Base-by-base conservation (phyloP, 2,888 invertebrate genomes). In the Chrysolina americana region DNA sequence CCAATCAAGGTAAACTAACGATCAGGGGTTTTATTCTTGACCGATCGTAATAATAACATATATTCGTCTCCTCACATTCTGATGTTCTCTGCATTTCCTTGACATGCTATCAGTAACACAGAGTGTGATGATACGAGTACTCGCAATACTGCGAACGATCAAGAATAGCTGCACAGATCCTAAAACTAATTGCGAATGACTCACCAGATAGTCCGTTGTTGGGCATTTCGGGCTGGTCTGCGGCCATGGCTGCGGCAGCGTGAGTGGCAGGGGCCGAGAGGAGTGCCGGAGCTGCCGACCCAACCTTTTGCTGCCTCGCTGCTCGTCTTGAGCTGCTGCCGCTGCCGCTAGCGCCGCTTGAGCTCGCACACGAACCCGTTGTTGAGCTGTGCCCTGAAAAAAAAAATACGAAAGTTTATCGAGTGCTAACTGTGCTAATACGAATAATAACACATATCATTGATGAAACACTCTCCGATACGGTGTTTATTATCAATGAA, bases 291-390 rank as follows among this genome's bases (percentile, higher is more conserved):
- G 86, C 85, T 77, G 86, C 85, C 80, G 86, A 86, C 79, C 86
- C 87, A 82, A 86, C 87, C 83, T 87, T 87, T 76, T 87, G 87
- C 86, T 89, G 83, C 86, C 87, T 82, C 85, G 86, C 84, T 81
- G 87, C 85, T 71, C 68, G 78, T 76, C 76, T 73, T 36, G 75
- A 75, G 71, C 77, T 76, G 73, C 81, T 75, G 70, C 73, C 53
- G 56, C 68, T 74, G 68, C 76, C 76, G 44, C 74, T 71, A 65
- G 71, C 73, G 66, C 74, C 89, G 89, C 78, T 89, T 76, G 88
- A 87, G 85, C 92, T 92, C 85, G 92, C 92, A 89, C 92, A 92
- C 89, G 92, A 93, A 91, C 92, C 92, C 92, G 91, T 93, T 90
- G 85, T 87, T 86, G 86, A 83, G 85, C 85, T 86, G 86, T 87